Percentiles rank a stretch among this genome's conserved stretches.
These are phyloP conservation scores for Tachina fera DNA, from an alignment of 2,888 invertebrate genomes.

Conservation along the genomic window DNA sequence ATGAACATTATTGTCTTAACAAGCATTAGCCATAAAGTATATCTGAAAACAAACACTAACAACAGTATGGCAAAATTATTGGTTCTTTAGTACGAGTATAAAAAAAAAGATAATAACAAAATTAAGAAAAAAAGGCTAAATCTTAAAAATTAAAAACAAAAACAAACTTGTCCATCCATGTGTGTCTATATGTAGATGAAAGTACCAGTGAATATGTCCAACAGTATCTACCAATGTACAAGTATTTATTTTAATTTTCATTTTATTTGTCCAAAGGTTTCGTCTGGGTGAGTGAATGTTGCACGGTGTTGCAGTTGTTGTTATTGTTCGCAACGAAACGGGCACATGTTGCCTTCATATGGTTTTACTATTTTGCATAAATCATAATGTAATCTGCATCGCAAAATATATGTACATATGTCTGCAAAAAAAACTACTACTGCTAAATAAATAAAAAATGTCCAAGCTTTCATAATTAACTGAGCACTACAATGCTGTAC, in stretches of 20 bases:
- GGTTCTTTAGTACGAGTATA: background rate
- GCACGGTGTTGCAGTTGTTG: background rate
- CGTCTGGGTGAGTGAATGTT: conserved; percentile 4
- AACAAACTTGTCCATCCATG: background rate
- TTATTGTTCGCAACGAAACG: conserved; percentile 63
- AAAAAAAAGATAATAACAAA: conserved; percentile 6
- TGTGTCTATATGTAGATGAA: conserved; percentile 26
- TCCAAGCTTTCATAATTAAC: conserved; percentile 83
- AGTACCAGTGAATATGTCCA: conserved; percentile 10
- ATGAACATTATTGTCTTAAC: conserved; percentile 39
- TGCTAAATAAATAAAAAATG: conserved; percentile 78
- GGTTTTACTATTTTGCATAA: conserved; percentile 82
- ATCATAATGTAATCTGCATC: conserved; percentile 83
- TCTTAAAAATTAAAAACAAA: conserved; percentile 10
- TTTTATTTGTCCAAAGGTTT: conserved; percentile 20
- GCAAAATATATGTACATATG: conserved; percentile 72
- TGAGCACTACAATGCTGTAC: conserved; percentile 75
- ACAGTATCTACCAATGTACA: conserved; percentile 8
- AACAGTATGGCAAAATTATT: conserved; percentile 42
- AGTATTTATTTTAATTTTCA: conserved; percentile 26
- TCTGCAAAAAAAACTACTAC: conserved; percentile 31
- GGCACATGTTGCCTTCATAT: conserved; percentile 81
- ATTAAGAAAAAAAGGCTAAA: conserved; percentile 37
- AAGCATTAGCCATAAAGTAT: conserved; percentile 5
- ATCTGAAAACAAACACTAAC: conserved; percentile 34